Percentiles rank a stretch among this genome's conserved stretches.
These are phyloP conservation scores for Atta colombica DNA, from an alignment of 1,140 invertebrate genomes.

Conservation along the genomic window DNA sequence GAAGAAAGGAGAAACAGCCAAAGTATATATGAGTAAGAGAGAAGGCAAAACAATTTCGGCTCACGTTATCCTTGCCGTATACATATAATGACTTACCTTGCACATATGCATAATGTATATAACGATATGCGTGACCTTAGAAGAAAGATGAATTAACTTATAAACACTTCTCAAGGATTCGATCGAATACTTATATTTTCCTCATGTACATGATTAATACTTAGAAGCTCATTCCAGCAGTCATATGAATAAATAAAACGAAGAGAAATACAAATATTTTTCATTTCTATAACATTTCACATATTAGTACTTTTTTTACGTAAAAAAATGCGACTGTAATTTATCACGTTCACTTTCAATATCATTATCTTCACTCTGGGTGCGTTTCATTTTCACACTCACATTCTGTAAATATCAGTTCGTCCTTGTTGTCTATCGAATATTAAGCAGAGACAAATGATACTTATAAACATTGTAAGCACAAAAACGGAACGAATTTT, in stretches of 20 bases:
- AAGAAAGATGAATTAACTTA: neutral
- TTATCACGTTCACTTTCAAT: constrained; percentile 13
- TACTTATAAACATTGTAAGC: no score
- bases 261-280: neutral
- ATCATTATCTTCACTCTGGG: neutral
- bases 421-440: no score
- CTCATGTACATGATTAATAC: constrained; percentile 22
- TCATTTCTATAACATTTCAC: neutral
- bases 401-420: no score
- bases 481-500: no score
- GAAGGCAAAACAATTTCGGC: constrained; percentile 37
- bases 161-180: neutral
- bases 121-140: constrained; percentile 37
- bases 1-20: neutral
- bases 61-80: constrained; percentile 56
- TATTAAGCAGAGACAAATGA: no score
- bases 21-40: neutral
- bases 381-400: no score
- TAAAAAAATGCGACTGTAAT: constrained; percentile 7
- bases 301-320: neutral
- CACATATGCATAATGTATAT: neutral
- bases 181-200: constrained; percentile 10
- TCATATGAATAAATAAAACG: constrained; percentile 1
- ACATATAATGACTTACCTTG: constrained; percentile 36
- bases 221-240: neutral